Conservation (phyloP, 2,888 invertebrate genomes). For the Tetranychus truncatus region DNA sequence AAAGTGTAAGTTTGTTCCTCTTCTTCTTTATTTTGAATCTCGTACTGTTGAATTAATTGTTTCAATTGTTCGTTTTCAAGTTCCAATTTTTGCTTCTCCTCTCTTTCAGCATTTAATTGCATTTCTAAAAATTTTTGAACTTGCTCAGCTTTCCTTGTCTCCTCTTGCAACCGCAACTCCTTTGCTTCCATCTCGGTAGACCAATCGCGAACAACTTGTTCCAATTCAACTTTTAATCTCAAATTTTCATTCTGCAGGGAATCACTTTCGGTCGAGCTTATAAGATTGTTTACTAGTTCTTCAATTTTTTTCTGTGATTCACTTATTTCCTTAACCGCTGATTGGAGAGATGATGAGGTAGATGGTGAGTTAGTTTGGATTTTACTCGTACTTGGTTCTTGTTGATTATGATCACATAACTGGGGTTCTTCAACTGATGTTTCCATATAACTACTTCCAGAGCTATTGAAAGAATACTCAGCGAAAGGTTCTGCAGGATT, state of each 20-base stretch:
- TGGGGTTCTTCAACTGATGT: background rate
- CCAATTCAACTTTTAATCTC: background rate
- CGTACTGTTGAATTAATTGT: background rate
- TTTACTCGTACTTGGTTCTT: background rate
- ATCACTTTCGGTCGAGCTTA: background rate
- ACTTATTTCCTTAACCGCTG: background rate
- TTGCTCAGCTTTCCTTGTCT: background rate
- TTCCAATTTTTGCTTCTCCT: background rate
- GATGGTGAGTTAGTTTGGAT: background rate
- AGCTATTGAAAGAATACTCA: background rate
- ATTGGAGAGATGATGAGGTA: background rate
- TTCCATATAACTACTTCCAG: background rate
- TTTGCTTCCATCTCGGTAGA: background rate
- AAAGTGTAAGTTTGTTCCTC: background rate
- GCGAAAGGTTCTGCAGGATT: background rate
- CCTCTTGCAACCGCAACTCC: background rate
- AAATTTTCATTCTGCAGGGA: background rate
- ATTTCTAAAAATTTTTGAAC: background rate
- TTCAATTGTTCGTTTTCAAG: background rate
- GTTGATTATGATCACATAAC: background rate
- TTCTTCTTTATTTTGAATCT: background rate
- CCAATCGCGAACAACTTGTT: background rate
- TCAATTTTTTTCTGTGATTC: background rate
- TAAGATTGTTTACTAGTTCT: background rate
- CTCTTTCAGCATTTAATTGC: background rate